A percentile compares a stretch with the other conserved stretches of the same genome.
Conservation (phyloP, 2,113 vertebrate species). For the Anser cygnoides region DNA sequence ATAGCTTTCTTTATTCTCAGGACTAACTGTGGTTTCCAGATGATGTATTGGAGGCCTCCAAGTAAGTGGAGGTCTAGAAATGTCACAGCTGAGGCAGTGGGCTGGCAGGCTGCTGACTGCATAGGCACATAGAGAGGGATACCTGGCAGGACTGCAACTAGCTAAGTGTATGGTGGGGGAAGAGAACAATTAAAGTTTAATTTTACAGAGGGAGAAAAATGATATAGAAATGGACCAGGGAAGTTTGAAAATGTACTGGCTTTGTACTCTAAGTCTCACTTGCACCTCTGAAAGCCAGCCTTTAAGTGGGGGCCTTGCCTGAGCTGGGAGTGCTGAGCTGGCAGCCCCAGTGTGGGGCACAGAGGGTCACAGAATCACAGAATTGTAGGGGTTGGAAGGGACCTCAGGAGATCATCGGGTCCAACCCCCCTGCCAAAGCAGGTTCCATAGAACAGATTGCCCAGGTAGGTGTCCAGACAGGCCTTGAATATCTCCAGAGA, state of each 20-base stretch:
- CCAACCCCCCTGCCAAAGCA: too few relatives aligned
- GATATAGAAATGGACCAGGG: neutral
- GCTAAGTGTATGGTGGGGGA: neutral
- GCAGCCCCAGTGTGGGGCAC: neutral
- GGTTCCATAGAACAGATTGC: too few relatives aligned
- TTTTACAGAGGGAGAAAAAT: neutral
- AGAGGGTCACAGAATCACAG: too few relatives aligned
- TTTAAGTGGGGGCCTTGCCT: neutral
- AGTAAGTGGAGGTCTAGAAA: neutral
- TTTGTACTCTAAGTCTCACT: neutral
- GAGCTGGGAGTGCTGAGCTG: neutral
- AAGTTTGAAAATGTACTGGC: neutral
- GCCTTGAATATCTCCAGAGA: too few relatives aligned
- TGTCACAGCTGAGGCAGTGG: neutral
- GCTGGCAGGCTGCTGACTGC: neutral
- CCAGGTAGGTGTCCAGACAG: too few relatives aligned
- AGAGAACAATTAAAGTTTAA: neutral
- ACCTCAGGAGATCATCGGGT: too few relatives aligned
- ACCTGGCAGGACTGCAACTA: neutral
- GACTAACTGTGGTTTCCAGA: neutral
- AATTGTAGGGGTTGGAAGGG: too few relatives aligned
- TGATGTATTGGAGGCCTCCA: neutral
- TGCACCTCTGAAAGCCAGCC: neutral
- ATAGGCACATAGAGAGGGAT: neutral
- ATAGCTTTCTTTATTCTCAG: neutral